Evolutionary conservation across 1,140 invertebrate genomes (phyloP), one percentile per base, ranked within the genome.

Genomic region (Vanessa tameamea): DNA sequence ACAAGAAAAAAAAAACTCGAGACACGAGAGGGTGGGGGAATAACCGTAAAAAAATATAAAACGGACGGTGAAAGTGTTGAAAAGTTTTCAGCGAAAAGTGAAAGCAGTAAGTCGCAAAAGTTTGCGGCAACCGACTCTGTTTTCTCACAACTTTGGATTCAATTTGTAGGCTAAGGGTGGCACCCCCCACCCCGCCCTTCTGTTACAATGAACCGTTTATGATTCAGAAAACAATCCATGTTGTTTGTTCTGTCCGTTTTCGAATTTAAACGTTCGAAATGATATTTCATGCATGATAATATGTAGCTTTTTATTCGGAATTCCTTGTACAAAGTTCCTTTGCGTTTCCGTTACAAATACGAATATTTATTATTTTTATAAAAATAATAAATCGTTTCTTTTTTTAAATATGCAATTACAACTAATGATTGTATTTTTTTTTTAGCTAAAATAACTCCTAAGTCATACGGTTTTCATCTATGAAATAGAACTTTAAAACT

Each of bases 81-180:
- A 89, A 90, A 89, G 82, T 87, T 89, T 84, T 75, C 79, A 80
- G 57, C 69, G 76, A 78, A 89, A 86, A 89, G 88, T 76, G 84
- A 91, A 85, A 90, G 87, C 87, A 74, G 77, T 69, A 75, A 82
- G 81, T 84, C 78, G 84, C 75, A 83, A 87, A 91, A 91, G 86
- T 91, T 91, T 69, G 82, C 71, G 72, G 69, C 75, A 68, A 65
- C 76, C 68, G 84, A 89, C 86, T 89, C 89, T 91, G 89, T 91
- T 91, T 87, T 82, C 87, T 77, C 76, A 76, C 84, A 91, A 91
- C 85, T 91, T 89, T 82, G 78, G 78, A 87, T 84, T 88, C 87
- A 85, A 87, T 89, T 89, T 83, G 78, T 82, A 72, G 84, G 80
- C 69, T 63, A 72, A 69, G 78, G 76, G 76, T 72, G 72, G 75